Base-by-base conservation (phyloP, 35 echinoderm and acorn worm genomes). In the Heliocidaris erythrogramma region DNA sequence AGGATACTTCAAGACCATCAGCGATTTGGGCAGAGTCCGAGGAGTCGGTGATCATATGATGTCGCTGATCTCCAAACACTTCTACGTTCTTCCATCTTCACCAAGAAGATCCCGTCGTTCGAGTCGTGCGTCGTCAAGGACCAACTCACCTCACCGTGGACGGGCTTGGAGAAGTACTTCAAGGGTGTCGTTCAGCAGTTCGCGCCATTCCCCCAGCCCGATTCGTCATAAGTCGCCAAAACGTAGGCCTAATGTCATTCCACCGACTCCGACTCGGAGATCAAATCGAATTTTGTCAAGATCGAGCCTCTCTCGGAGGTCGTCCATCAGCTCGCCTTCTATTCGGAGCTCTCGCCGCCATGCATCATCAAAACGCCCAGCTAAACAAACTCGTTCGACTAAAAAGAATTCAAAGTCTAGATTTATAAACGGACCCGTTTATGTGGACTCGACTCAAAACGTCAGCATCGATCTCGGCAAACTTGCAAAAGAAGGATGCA, bases 401-500 rank as follows among this genome's bases (percentile, higher is more conserved):
- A 89, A 89, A 48, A 89, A 89, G 87, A 35, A 14, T 13, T 48
- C 47, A 16, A 89, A 47, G 29, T 47, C 30, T 47, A 47, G 11
- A 24, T 89, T 13, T 48, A 14, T 12, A 89, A 48, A 18, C 31
- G 87, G 87, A 11, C 87, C 87, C 16, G 87, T 89, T 89, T 89
- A n/a, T n/a, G 87, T 89, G 9, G 87, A 89, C 31, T 32, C 11
- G 18, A 18, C 12, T 0, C 30, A 89, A 48, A 89, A 89, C 29
- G 47, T 89, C 18, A 89, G 87, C 87, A 89, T 89, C 31, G 87
- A 89, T 48, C 29, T 89, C 3, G 87, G 87, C 17, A 89, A 89
- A 48, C 87, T 89, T 89, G 87, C 87, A 32, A 89, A 47, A 89
- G 87, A 89, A 14, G 87, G 87, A 12, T 89, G 87, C 87, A 89